Percentiles rank a stretch among this genome's conserved stretches.
These are phyloP conservation scores for Embiotoca jacksoni DNA, from an alignment of 2,113 vertebrate species.

Conservation along the genomic window DNA sequence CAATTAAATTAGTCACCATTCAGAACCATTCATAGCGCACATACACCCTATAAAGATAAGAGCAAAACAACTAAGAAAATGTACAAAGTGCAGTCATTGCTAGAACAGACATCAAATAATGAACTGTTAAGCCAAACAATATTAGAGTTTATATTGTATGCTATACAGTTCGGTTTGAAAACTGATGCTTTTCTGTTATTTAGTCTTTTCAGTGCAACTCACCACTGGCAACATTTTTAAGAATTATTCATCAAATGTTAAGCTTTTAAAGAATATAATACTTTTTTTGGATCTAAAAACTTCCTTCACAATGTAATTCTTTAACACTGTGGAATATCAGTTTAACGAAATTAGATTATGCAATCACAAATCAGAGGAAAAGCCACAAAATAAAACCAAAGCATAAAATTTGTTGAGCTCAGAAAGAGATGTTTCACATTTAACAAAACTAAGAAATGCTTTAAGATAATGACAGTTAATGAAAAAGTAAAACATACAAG, in stretches of 20 bases:
- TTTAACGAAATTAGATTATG: not conserved
- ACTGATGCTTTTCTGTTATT: too few species aligned
- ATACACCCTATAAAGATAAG: slow-evolving; percentile 18
- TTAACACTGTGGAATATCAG: not conserved
- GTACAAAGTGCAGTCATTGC: slow-evolving; percentile 10
- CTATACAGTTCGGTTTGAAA: not conserved
- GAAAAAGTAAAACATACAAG: too few species aligned
- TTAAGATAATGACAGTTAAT: too few species aligned
- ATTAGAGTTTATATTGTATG: not conserved
- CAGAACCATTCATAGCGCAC: slow-evolving; percentile 3
- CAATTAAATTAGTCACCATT: slow-evolving; percentile 28
- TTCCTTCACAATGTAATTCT: too few species aligned
- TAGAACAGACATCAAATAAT: slow-evolving; percentile 14
- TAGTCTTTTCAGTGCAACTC: too few species aligned
- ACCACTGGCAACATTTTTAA: too few species aligned
- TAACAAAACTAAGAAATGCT: not conserved
- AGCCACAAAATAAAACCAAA: not conserved
- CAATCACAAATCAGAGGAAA: not conserved
- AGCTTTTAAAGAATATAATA: too few species aligned
- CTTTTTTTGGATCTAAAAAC: too few species aligned
- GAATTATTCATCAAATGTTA: too few species aligned
- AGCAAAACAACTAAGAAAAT: slow-evolving; percentile 21
- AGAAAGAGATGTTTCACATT: not conserved
- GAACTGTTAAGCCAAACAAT: not conserved
- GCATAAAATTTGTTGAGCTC: not conserved